Evolutionary conservation across 2,797 vertebrate genomes (phyloP), one percentile per base, ranked within the genome.

Genomic region (Periparus ater): DNA sequence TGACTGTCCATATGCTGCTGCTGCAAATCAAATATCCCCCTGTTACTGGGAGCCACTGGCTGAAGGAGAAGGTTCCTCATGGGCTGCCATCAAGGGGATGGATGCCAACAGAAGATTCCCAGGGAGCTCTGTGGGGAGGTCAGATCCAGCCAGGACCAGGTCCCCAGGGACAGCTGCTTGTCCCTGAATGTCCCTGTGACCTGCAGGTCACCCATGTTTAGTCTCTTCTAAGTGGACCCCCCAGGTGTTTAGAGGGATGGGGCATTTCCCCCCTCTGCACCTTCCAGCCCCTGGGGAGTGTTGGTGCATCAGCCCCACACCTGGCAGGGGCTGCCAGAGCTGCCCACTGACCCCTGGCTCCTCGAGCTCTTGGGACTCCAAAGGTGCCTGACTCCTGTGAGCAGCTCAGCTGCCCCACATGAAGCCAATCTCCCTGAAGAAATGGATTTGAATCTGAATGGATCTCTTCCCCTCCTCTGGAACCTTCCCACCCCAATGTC

Each of bases 161-260:
- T 26, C 13, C 18, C 21, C 45, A 42, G 58, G 22, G 57, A 63
- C 40, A 82, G 18, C 26, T 5, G 0, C 20, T 79, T 70, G 83
- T 62, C 65, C 57, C 44, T 67, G 40, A 72, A 51, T 1, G 3
- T 51, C 60, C 44, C 61, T 23, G 36, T 25, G 30, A 62, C 16
- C 53, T 53, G 13, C 40, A 60, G 22, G 27, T 85, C 42, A 32
- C 34, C 34, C 11, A 23, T 30, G 54, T 38, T 65, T 2, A 1
- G 67, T 38, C 40, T 85, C 14, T 53, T 14, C 42, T 0, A 3
- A 36, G 48, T n/a, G 55, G 15, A 20, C 19, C 38, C 10, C 25
- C 29, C 34, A 30, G 0, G 0, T 78, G 32, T 65, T 82, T 5
- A 40, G 75, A 15, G 36, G 36, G 57, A 67, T 2, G 3, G 38